phyloP scores from a whole-genome alignment of 2,888 invertebrate species.

The Vannuccia rotundouncinata region DNA sequence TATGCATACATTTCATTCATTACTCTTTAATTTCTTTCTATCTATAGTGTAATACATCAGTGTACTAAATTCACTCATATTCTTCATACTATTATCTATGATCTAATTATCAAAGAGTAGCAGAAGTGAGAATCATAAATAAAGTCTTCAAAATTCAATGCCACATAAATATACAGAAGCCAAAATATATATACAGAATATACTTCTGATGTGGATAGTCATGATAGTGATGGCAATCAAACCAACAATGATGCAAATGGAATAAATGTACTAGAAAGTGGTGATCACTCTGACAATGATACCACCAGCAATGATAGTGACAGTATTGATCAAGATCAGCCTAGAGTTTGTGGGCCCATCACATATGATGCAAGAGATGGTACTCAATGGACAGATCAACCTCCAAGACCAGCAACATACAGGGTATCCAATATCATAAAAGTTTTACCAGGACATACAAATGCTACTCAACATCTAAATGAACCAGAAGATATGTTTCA shows the following conservation, averaged over 20 bases:
- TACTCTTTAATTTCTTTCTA: too few species aligned
- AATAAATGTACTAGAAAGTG: not conserved
- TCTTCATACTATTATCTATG: too few species aligned
- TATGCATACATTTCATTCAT: too few species aligned
- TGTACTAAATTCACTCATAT: too few species aligned
- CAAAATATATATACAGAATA: not conserved
- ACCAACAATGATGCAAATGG: not conserved
- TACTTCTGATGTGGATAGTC: not conserved
- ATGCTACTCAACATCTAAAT: constrained; percentile 4
- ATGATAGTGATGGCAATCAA: not conserved
- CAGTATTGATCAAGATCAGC: not conserved
- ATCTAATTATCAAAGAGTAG: too few species aligned
- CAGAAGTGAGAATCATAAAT: not conserved
- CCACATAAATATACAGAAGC: not conserved
- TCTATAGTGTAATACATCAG: too few species aligned
- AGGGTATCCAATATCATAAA: constrained; percentile 2
- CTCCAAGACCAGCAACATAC: constrained; percentile 22
- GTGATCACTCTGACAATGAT: not conserved
- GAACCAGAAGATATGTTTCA: constrained; percentile 30
- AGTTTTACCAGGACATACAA: not conserved
- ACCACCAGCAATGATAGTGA: not conserved
- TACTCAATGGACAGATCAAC: constrained; percentile 22
- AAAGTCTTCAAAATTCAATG: not conserved
- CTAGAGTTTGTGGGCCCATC: constrained; percentile 18
- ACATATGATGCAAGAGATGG: not conserved